These are phyloP conservation scores for Heterochromis multidens DNA, from an alignment of 2,113 vertebrate genomes.

Conservation along the genomic window DNA sequence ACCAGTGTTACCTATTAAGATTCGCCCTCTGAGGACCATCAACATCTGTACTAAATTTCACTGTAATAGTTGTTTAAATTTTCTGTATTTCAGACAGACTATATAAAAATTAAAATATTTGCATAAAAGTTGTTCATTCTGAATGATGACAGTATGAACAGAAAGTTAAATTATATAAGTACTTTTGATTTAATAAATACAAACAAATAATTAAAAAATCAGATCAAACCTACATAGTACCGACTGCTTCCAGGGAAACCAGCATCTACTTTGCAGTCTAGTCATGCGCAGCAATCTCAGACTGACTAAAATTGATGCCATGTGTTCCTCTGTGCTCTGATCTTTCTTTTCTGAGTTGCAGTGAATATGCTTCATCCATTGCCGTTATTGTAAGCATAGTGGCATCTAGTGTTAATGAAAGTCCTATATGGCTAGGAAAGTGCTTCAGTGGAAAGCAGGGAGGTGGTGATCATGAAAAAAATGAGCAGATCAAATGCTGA, in stretches of 20 bases:
- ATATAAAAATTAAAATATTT: not conserved
- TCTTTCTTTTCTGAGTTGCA: constrained; percentile 30
- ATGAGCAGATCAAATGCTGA: constrained; percentile 23
- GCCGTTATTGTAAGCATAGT: constrained; percentile 14
- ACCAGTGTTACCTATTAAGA: not conserved
- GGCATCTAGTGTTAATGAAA: constrained; percentile 38
- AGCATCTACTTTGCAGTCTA: constrained; percentile 53
- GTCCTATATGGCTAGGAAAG: not conserved
- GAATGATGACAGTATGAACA: not conserved
- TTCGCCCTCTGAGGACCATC: not conserved
- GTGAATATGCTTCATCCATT: constrained; percentile 20
- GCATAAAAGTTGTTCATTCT: not conserved
- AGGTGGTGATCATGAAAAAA: constrained; percentile 20
- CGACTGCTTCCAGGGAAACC: constrained; percentile 5
- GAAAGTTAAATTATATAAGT: not conserved
- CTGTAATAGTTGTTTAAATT: not conserved
- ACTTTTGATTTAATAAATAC: not conserved
- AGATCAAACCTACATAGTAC: not conserved
- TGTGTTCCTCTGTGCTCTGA: constrained; percentile 29
- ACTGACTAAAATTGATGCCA: constrained; percentile 66
- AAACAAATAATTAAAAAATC: not conserved
- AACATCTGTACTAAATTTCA: not conserved
- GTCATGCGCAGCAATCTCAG: constrained; percentile 51
- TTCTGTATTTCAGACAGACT: not conserved
- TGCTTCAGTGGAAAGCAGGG: constrained; percentile 14